Percentiles rank a stretch among this genome's conserved stretches.
Evolutionary conservation across 2,113 vertebrate species (phyloP).

Genomic region (Buteo buteo): DNA sequence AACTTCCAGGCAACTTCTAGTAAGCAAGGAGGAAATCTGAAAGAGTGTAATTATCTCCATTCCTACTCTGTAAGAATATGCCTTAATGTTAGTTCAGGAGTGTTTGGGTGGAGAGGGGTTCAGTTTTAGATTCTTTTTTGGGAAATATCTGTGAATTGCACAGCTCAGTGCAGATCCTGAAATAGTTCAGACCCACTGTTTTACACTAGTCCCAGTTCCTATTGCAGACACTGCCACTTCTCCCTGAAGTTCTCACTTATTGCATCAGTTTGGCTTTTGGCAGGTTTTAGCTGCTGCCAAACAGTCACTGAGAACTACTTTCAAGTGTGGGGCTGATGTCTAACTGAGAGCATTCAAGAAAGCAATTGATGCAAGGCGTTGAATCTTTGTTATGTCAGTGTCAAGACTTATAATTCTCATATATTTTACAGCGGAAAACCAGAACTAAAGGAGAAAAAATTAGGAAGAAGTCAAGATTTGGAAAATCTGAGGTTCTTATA

Average conservation of each 20-base stretch:
- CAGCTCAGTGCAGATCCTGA: background rate
- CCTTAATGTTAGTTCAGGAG: background rate
- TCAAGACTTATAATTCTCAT: background rate
- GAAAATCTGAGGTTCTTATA: background rate
- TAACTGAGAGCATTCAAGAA: background rate
- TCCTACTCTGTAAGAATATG: background rate
- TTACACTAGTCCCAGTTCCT: background rate
- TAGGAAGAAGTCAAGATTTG: background rate
- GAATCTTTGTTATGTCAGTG: background rate
- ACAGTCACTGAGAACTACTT: background rate
- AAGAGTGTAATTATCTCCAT: background rate
- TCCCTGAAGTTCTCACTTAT: background rate
- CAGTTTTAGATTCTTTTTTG: background rate
- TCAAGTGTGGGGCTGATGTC: background rate
- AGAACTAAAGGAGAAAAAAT: background rate
- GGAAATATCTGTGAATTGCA: background rate
- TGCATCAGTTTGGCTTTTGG: background rate
- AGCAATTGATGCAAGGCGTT: background rate
- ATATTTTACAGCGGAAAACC: background rate
- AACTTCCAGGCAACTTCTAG: background rate
- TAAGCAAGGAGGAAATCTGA: background rate
- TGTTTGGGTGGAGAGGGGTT: background rate
- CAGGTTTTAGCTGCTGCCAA: background rate
- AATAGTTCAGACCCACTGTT: background rate
- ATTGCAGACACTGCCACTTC: background rate